Conservation (phyloP, 1,140 invertebrate species). For the Drosophila saltans region DNA sequence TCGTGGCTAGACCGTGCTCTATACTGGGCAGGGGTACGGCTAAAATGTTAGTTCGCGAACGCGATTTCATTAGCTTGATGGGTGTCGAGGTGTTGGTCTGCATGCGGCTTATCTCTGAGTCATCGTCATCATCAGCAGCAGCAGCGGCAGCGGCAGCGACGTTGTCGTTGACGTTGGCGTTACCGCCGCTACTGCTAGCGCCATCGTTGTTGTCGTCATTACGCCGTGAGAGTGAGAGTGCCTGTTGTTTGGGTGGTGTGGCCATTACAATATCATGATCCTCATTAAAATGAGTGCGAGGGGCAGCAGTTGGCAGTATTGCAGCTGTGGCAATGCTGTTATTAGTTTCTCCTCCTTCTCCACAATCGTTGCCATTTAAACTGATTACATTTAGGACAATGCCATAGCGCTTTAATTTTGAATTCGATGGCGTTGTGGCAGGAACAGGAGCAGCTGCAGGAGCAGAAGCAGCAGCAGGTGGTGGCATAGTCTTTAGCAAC, state of each 20-base stretch:
- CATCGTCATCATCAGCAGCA: slow-evolving; percentile 69
- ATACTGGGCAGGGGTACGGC: slow-evolving; percentile 74
- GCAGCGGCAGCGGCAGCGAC: not conserved
- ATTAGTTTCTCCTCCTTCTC: not conserved
- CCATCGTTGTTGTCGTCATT: slow-evolving; percentile 20
- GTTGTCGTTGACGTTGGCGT: slow-evolving; percentile 13
- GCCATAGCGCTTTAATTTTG: slow-evolving; percentile 77
- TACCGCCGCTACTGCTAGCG: slow-evolving; percentile 23
- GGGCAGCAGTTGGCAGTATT: slow-evolving; percentile 15
- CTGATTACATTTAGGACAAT: slow-evolving; percentile 80
- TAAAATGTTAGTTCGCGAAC: slow-evolving; percentile 81
- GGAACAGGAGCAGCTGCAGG: not conserved
- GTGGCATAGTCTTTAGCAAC: slow-evolving; percentile 41
- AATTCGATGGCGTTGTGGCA: slow-evolving; percentile 26
- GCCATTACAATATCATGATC: slow-evolving; percentile 76
- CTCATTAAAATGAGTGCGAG: slow-evolving; percentile 71
- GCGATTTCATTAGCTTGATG: slow-evolving; percentile 83
- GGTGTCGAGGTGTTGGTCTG: slow-evolving; percentile 83
- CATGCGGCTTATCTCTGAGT: slow-evolving; percentile 82
- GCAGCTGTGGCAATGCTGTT: not conserved
- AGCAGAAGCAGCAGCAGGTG: slow-evolving; percentile 8
- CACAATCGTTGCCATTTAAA: slow-evolving; percentile 48
- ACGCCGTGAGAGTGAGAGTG: slow-evolving; percentile 46
- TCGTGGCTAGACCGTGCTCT: slow-evolving; percentile 62
- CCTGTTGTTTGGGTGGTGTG: slow-evolving; percentile 68